Evolutionary conservation across 2,797 vertebrate genomes (phyloP), one percentile per base, ranked within the genome.

Genomic region (Pterois miles): DNA sequence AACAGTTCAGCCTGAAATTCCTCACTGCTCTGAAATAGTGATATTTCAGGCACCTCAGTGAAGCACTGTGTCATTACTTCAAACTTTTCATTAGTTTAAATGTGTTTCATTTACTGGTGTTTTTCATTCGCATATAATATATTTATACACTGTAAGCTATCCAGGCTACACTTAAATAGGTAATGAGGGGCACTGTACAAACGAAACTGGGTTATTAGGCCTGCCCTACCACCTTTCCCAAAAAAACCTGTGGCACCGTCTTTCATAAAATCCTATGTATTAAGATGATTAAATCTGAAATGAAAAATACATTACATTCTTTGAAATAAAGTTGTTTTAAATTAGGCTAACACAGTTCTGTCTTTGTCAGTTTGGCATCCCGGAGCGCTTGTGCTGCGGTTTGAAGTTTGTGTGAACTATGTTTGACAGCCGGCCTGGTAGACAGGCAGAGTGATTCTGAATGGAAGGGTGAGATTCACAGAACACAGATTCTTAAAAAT

Each of bases 101-200:
- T 74, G 86, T 89, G 81, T 90, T 88, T 90, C 86, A 89, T 91
- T 90, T 84, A 79, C 36, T 56, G 46, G 50, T 82, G 70, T 86
- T 84, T 78, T 82, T 71, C 56, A 73, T 53, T 71, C 63, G 71
- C 43, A 57, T 71, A 56, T 71, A 56, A 79, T 79, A 65, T 66
- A 18, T 40, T 70, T 20, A 43, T 20, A 34, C 13, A 25, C 77
- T 38, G 4, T 2, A n/a, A 67, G 60, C 52, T 74, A 23, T 53
- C n/a, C 57, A 46, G n/a, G 38, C 80, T 52, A 16, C 40, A n/a
- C 62, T 80, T 43, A 74, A 76, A 85, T 43, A 80, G 53, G 38
- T 81, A 80, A 85, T 84, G 65, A 58, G 34, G 50, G 52, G 40
- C 18, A 36, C 67, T 88, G 76, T 73, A 56, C 38, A 85, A 89